Evolutionary conservation across 2,113 vertebrate genomes (phyloP), one percentile per base, ranked within the genome.

Genomic region (Columba janthina): DNA sequence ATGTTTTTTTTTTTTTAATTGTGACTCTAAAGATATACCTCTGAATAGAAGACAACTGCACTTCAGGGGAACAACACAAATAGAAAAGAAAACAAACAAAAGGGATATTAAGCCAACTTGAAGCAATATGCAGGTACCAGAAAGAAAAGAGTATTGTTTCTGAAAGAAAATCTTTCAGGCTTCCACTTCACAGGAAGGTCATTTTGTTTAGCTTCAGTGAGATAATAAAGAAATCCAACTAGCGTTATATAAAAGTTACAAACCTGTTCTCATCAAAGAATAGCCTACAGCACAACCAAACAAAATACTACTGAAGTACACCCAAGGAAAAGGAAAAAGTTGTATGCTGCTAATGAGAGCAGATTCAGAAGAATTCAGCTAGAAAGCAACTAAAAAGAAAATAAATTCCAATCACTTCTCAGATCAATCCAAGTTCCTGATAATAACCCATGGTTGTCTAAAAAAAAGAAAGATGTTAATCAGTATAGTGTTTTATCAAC

Each of bases 161-260:
- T 78, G 64, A 96, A 85, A 94, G 66, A 74, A 91, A 88, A 86
- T 78, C 34, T 88, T 88, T 95, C 62, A 72, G 58, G 38, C n/a
- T 91, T 87, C 70, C 70, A 46, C 62, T 93, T 87, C 20, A 22
- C 4, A 13, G 32, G 61, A 96, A 91, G 65, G 72, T 80, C 42
- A 73, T 87, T 94, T 95, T 94, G 60, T 72, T 72, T 92, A 82
- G 15, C 25, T 94, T 77, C 76, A 84, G 24, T 1, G 1, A 91
- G 53, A 87, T 91, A 95, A 93, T 91, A n/a, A 94, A 93, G 64
- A 93, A 96, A 95, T 91, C 46, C 67, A 93, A 61, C 89, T 97
- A 96, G 76, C 38, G 77, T 57, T 42, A 70, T 74, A 56, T n/a
- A 74, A 53, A 90, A 87, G 26, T 90, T 93, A 58, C 66, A 94